phyloP scores from a whole-genome alignment of 2,113 vertebrate species.

The Danionella cerebrum region DNA sequence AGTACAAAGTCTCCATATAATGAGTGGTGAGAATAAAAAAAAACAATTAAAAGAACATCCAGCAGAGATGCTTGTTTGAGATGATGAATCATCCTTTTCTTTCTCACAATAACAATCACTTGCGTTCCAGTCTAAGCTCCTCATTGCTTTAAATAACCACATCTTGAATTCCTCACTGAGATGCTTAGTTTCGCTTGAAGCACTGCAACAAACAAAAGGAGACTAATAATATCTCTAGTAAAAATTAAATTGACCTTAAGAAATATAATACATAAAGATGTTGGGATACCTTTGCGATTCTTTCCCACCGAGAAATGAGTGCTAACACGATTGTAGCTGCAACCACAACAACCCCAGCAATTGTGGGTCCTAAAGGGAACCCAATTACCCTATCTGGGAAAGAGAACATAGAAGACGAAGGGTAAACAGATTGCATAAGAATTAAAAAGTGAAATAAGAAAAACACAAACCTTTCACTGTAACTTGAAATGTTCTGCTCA shows the following conservation, averaged over 20 bases:
- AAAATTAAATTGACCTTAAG: too few relatives aligned
- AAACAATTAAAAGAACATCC: neutral
- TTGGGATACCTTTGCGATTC: conserved; percentile 43
- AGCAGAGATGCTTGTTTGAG: neutral
- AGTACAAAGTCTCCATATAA: neutral
- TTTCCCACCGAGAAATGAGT: conserved; percentile 49
- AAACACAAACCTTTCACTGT: conserved; percentile 52
- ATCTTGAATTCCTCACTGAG: neutral
- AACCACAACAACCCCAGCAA: conserved; percentile 62
- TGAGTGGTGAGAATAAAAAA: neutral
- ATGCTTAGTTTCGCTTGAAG: conserved; percentile 19
- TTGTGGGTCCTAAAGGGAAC: conserved; percentile 56
- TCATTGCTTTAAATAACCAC: neutral
- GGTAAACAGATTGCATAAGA: neutral
- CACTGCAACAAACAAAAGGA: conserved; percentile 27
- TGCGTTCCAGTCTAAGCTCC: neutral
- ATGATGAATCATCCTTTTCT: too few relatives aligned
- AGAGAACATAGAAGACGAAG: neutral
- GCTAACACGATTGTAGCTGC: conserved; percentile 52
- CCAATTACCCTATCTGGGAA: conserved; percentile 47
- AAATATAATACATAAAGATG: neutral
- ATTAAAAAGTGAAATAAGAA: neutral
- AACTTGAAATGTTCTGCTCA: conserved; percentile 45
- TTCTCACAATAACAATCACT: neutral
- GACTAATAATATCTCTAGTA: neutral